Evolutionary conservation across 2,113 vertebrate genomes (phyloP).

Genomic region (Upupa epops): DNA sequence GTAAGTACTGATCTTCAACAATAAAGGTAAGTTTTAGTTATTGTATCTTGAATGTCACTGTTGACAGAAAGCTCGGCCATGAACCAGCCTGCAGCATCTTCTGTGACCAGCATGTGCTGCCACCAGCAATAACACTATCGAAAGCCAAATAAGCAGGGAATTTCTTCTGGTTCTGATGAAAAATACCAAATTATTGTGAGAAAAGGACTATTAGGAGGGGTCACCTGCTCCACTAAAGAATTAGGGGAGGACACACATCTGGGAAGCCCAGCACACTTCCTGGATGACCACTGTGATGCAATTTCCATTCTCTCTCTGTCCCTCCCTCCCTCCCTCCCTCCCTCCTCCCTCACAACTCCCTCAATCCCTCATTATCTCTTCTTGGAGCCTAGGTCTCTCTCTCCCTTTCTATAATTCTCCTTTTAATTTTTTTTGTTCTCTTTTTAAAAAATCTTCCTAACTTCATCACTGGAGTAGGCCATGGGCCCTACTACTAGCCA

Average conservation of each 20-base stretch:
- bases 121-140: neutral
- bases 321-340: no score
- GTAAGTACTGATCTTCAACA: neutral
- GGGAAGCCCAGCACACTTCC: rapidly evolving
- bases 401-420: neutral
- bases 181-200: neutral
- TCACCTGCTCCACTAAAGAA: neutral
- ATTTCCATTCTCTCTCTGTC: neutral
- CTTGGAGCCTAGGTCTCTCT: neutral
- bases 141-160: rapidly evolving
- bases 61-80: neutral
- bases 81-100: neutral
- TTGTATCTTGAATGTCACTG: neutral
- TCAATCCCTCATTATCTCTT: neutral
- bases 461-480: neutral
- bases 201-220: neutral
- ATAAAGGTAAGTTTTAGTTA: neutral
- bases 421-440: neutral
- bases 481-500: rapidly evolving
- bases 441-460: neutral
- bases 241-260: neutral
- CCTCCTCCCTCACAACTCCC: rapidly evolving
- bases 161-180: neutral
- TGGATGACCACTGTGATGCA: neutral
- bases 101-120: neutral